phyloP scores from a whole-genome alignment of 2,797 vertebrate genomes.

The Okamejei kenojei region DNA sequence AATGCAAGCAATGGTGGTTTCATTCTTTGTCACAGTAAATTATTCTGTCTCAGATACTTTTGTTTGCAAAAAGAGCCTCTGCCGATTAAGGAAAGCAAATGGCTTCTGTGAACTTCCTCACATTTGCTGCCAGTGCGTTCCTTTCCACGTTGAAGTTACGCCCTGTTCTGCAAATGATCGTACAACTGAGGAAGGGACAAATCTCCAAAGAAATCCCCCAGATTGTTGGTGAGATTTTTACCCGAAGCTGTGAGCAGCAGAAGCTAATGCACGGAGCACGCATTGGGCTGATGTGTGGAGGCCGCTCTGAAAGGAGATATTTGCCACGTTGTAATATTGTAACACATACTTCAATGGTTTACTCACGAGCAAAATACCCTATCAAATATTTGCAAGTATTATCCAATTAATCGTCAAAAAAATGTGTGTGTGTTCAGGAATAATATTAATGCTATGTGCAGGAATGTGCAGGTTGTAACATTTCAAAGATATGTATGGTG shows the following conservation, averaged over 20 bases:
- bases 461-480: not conserved
- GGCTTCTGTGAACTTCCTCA: not conserved
- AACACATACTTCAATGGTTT: not conserved
- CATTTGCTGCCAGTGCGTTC: too few relatives aligned
- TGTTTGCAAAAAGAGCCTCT: not conserved
- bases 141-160: not conserved
- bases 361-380: not conserved
- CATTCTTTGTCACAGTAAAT: not conserved
- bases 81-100: not conserved
- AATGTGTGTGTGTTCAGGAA: not conserved
- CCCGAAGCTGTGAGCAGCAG: not conserved
- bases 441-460: too few relatives aligned
- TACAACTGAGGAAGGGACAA: not conserved
- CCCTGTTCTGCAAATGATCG: not conserved
- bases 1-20: not conserved
- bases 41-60: not conserved
- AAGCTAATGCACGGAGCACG: not conserved
- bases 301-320: not conserved
- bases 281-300: not conserved
- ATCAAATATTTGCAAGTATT: not conserved
- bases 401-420: not conserved
- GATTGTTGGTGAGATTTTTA: not conserved
- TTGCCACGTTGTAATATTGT: not conserved
- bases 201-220: slow-evolving; percentile 3
- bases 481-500: not conserved